Conservation (phyloP, 2,113 vertebrate species). For the Romanogobio albipinnatus region DNA sequence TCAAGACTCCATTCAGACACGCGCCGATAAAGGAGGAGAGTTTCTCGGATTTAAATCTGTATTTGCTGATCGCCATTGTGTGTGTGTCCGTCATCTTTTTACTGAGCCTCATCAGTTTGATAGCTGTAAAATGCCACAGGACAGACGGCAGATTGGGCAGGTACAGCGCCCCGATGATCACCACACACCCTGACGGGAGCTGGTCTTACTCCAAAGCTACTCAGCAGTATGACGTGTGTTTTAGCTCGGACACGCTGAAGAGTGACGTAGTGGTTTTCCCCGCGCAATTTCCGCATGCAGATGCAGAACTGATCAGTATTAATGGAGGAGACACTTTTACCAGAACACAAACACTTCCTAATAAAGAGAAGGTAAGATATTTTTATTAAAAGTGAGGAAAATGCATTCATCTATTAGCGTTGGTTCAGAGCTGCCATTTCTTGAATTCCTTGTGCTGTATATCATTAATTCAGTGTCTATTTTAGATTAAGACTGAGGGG, state of each 20-base stretch:
- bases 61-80: conserved; percentile 59
- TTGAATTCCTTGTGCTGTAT: not conserved
- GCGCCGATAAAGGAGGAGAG: conserved; percentile 50
- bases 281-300: conserved; percentile 49
- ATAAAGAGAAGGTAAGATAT: conserved; percentile 23
- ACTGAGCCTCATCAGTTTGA: conserved; percentile 57
- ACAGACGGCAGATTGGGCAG: conserved; percentile 48
- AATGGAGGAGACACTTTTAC: conserved; percentile 64
- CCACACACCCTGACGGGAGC: conserved; percentile 62
- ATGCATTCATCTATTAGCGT: no score
- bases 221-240: conserved; percentile 71
- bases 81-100: conserved; percentile 59
- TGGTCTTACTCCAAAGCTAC: conserved; percentile 70
- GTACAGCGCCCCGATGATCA: conserved; percentile 57
- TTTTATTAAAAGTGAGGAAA: not conserved
- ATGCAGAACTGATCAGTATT: conserved; percentile 65
- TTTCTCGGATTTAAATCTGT: conserved; percentile 59
- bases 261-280: conserved; percentile 72
- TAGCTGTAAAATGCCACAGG: conserved; percentile 64
- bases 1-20: conserved; percentile 47
- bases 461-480: not conserved
- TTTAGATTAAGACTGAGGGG: not conserved
- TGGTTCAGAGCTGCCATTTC: not conserved
- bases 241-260: conserved; percentile 69
- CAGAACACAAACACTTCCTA: conserved; percentile 66